phyloP scores from a whole-genome alignment of 1,140 invertebrate genomes.

The Lepidurus apus region DNA sequence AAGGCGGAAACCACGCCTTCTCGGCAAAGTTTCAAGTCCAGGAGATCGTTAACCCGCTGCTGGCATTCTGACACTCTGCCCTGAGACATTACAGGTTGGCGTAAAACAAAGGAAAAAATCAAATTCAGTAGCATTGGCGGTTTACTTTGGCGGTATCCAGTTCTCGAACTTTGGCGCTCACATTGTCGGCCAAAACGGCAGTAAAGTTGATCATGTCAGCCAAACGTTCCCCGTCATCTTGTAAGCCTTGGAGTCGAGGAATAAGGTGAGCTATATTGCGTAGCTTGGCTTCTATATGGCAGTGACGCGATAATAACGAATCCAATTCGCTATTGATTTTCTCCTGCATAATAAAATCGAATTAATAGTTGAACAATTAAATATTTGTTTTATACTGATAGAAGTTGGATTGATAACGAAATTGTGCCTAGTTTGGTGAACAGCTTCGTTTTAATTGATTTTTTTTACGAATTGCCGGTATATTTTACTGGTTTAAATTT shows the following conservation, averaged over 20 bases:
- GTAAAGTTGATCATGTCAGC: conserved; percentile 79
- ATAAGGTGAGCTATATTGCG: conserved; percentile 57
- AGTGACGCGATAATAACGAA: conserved; percentile 54
- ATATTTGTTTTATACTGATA: neutral
- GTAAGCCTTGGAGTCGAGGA: conserved; percentile 60
- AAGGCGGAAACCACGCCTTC: conserved; percentile 91
- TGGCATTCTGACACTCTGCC: conserved; percentile 90
- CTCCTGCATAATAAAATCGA: conserved; percentile 47
- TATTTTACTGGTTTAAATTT: neutral
- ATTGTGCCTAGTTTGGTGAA: neutral
- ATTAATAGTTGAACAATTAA: neutral
- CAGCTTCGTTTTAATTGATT: neutral
- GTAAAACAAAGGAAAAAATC: neutral
- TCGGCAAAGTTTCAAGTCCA: conserved; percentile 92
- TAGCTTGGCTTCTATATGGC: conserved; percentile 61
- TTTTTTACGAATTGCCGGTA: neutral
- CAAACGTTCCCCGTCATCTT: conserved; percentile 67
- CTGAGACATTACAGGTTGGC: conserved; percentile 47
- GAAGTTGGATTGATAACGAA: no score
- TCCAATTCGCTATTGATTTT: conserved; percentile 55
- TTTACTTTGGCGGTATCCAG: conserved; percentile 85
- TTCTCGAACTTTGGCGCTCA: conserved; percentile 91
- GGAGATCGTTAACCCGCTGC: conserved; percentile 87
- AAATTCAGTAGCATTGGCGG: conserved; percentile 37
- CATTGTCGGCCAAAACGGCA: conserved; percentile 82